These are phyloP conservation scores for Ramphastos sulfuratus DNA, from an alignment of 2,113 vertebrate species.

Conservation along the genomic window DNA sequence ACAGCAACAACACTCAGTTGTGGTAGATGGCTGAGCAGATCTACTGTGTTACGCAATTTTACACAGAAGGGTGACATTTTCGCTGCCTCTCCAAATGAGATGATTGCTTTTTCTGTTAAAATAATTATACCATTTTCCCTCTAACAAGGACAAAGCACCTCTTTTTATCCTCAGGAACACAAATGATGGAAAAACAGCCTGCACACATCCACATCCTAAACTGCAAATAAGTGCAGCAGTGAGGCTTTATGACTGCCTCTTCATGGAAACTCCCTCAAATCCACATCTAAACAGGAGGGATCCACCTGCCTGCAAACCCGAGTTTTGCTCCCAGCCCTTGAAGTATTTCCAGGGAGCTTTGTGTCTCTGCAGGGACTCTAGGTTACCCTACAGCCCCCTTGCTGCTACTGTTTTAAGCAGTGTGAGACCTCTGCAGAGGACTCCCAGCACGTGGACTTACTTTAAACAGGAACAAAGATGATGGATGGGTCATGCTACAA, in stretches of 20 bases:
- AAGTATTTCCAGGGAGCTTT: background rate
- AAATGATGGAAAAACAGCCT: background rate
- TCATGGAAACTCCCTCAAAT: background rate
- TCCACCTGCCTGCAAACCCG: rapidly evolving
- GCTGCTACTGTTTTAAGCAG: background rate
- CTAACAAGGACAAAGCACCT: background rate
- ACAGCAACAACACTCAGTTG: background rate
- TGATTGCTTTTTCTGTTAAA: background rate
- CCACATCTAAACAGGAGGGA: rapidly evolving
- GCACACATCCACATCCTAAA: rapidly evolving
- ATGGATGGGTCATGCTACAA: background rate
- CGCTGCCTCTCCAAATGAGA: background rate
- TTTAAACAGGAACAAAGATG: background rate
- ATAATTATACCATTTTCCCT: background rate
- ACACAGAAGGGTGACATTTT: background rate
- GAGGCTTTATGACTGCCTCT: background rate
- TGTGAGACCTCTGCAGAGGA: rapidly evolving
- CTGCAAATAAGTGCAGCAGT: background rate
- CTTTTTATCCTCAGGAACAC: background rate
- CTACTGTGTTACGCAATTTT: background rate
- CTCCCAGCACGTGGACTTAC: rapidly evolving
- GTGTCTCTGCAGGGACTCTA: background rate
- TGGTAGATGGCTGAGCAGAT: background rate
- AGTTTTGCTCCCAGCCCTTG: background rate
- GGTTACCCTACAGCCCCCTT: background rate